A percentile compares a stretch with the other conserved stretches of the same genome.
Evolutionary conservation across 2,113 vertebrate species (phyloP).

Genomic region (Sander vitreus): DNA sequence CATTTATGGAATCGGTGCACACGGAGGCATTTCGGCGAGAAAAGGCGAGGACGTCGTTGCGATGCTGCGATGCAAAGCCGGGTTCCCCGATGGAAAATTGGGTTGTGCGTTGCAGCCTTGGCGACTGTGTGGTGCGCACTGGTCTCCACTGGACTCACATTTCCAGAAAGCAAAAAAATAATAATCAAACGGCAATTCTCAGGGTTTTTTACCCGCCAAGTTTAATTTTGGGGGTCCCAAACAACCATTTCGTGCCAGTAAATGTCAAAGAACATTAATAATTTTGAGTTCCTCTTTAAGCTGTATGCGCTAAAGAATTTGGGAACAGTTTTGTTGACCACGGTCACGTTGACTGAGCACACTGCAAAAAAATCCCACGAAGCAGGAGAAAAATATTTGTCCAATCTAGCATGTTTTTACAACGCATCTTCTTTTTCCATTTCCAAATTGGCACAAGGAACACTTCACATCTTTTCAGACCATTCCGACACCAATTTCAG

Average conservation of each 20-base stretch:
- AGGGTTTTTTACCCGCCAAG: constrained; percentile 9
- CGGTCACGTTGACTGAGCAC: constrained; percentile 68
- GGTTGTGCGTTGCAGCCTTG: constrained; percentile 71
- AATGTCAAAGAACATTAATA: constrained; percentile 38
- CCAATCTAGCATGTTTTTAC: constrained; percentile 18
- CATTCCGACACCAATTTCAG: constrained; percentile 13
- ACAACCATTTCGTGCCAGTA: not conserved
- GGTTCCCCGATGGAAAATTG: constrained; percentile 39
- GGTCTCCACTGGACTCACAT: constrained; percentile 70
- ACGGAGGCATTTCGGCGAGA: constrained; percentile 53
- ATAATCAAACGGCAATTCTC: constrained; percentile 7
- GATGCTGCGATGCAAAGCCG: constrained; percentile 57
- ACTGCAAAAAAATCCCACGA: constrained; percentile 47
- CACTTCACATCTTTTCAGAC: constrained; percentile 31
- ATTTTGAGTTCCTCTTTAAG: constrained; percentile 60
- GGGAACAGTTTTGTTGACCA: constrained; percentile 49
- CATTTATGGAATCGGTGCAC: constrained; percentile 38
- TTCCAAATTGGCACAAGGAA: constrained; percentile 22
- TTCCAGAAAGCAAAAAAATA: constrained; percentile 38
- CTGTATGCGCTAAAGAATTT: constrained; percentile 64
- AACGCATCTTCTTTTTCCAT: not conserved
- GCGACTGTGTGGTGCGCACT: constrained; percentile 66
- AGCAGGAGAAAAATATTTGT: constrained; percentile 36
- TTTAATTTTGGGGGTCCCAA: constrained; percentile 35
- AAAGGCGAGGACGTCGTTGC: constrained; percentile 37